A percentile compares a stretch with the other conserved stretches of the same genome.
These are phyloP conservation scores for Carassius gibelio DNA, from an alignment of 2,113 vertebrate species.

Conservation along the genomic window DNA sequence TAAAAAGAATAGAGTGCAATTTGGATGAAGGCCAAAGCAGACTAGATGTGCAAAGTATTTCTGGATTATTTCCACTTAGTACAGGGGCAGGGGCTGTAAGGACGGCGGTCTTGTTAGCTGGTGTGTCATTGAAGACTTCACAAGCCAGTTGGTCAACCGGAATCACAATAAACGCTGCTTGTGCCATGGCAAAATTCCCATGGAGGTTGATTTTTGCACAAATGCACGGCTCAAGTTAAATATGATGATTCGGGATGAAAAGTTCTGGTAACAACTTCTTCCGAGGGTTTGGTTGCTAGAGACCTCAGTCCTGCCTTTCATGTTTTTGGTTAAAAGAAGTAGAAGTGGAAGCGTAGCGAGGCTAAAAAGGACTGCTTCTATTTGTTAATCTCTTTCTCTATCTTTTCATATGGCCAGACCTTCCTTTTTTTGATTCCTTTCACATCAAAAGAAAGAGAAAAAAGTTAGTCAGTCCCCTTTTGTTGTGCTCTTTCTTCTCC, in stretches of 20 bases:
- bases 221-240: constrained; percentile 61
- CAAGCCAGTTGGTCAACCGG: constrained; percentile 75
- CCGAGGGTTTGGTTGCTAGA: neutral
- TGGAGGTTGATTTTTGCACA: constrained; percentile 63
- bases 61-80: constrained; percentile 78
- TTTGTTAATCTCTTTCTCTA: constrained; percentile 87
- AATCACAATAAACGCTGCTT: constrained; percentile 70
- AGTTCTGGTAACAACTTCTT: constrained; percentile 16
- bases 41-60: constrained; percentile 71
- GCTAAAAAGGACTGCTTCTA: constrained; percentile 82
- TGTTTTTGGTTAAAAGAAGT: constrained; percentile 71
- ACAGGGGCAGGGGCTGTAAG: constrained; percentile 73
- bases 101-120: constrained; percentile 76
- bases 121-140: constrained; percentile 76
- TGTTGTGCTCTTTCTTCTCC: constrained; percentile 93
- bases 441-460: constrained; percentile 83
- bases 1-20: constrained; percentile 71
- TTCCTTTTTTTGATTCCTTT: constrained; percentile 82
- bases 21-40: constrained; percentile 73
- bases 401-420: constrained; percentile 78
- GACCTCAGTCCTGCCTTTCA: constrained; percentile 64
- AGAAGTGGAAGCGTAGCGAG: constrained; percentile 64
- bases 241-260: constrained; percentile 46
- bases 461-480: constrained; percentile 97
- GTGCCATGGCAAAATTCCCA: constrained; percentile 65